Base-by-base conservation (phyloP, 1,140 invertebrate genomes). In the Leptinotarsa texana region DNA sequence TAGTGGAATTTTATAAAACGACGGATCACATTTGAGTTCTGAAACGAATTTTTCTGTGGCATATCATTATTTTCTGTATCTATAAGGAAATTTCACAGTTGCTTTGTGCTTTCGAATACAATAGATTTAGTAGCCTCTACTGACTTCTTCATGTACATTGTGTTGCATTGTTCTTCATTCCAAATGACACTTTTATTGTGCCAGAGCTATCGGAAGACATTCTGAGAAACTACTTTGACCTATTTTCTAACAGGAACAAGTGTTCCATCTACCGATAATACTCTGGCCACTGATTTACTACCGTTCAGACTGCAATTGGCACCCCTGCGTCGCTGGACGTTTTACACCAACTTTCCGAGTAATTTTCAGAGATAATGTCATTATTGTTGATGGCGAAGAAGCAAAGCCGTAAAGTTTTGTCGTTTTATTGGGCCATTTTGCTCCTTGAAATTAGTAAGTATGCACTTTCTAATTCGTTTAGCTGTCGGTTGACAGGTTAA, bases 201-300 rank as follows among this genome's bases (percentile, higher is more conserved):
- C n/a, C 63, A 15, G 21, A 65, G 21, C 27, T 33, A 33, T 65
- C 63, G 21, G 27, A 65, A 65, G 21, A 24, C 63, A 33, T 65
- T 65, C 21, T 65, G 27, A 5, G 27, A 65, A 65, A 33, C 27
- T 33, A 65, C 27, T 65, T 22, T 65, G 63, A 65, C 63, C 63
- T 21, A 65, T 65, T 33, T 42, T 65, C 63, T 65, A 1, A 65
- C 63, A 65, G 27, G 21, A 33, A 21, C 63, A 65, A 65, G 21
- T 65, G 63, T 65, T 65, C 63, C 63, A 24, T 65, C 27, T 65
- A 65, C 63, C 63, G 63, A 65, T 65, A 65, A 65, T 33, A 33
- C 63, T 65, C 63, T 65, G 63, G 63, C 63, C 63, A 65, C 63
- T 65, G 63, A 65, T 65, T 65, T 65, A 65, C 63, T 65, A 65